phyloP scores from a whole-genome alignment of 2,113 vertebrate species.

The Cheirogaleus medius region DNA sequence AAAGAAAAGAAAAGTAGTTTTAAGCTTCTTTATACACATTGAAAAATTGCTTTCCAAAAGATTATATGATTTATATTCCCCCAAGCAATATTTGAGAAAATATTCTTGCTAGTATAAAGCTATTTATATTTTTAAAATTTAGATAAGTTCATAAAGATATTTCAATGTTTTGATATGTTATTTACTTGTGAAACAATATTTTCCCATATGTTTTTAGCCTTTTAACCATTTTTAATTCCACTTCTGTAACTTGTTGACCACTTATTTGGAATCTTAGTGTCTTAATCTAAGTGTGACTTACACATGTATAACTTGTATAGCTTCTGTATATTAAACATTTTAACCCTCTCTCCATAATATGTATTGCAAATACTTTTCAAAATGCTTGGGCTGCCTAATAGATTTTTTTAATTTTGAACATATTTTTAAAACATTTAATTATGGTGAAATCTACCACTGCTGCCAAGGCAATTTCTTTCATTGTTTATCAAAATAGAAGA shows the following conservation, averaged over 20 bases:
- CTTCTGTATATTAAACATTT: not conserved
- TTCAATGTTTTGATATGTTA: conserved; percentile 9
- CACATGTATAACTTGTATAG: not conserved
- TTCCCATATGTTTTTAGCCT: not conserved
- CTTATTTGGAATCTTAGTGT: not conserved
- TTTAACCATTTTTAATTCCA: not conserved
- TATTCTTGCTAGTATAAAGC: not conserved
- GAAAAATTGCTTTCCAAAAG: conserved; percentile 3
- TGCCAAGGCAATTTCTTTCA: not conserved
- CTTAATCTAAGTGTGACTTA: not conserved
- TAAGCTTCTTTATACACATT: not conserved
- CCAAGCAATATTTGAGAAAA: not conserved
- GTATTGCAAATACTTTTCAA: not conserved
- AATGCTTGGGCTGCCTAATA: not conserved
- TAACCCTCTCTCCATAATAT: not conserved
- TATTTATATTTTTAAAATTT: not conserved
- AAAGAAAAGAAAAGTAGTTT: not conserved
- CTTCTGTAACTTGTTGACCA: not conserved
- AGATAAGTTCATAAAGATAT: not conserved
- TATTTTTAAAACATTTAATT: not conserved
- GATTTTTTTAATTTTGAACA: not conserved
- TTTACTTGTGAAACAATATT: not conserved
- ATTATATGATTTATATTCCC: not conserved
- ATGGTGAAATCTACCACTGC: not conserved
- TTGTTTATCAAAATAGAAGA: not conserved